phyloP scores from a whole-genome alignment of 2,888 invertebrate genomes.

The Callosobruchus maculatus region DNA sequence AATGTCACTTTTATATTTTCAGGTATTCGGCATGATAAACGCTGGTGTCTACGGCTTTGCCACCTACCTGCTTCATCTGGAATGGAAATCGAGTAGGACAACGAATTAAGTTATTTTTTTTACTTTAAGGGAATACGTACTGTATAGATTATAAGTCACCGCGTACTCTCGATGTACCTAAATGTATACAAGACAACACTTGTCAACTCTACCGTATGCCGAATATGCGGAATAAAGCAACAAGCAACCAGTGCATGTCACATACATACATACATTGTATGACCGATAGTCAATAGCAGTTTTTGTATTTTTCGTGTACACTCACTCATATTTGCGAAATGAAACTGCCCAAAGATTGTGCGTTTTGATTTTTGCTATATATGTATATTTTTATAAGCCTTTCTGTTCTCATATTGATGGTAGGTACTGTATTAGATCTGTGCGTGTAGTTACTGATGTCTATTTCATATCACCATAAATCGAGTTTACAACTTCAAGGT shows the following conservation, averaged over 20 bases:
- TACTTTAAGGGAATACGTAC: slow-evolving; percentile 11
- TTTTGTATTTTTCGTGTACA: neutral
- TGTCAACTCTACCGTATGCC: no score
- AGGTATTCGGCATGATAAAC: slow-evolving; percentile 82
- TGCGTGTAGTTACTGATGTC: no score
- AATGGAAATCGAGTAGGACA: slow-evolving; percentile 60
- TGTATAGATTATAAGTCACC: neutral
- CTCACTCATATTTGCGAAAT: neutral
- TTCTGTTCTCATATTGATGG: neutral
- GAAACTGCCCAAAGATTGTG: neutral
- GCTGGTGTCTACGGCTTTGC: slow-evolving; percentile 74
- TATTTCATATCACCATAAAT: no score
- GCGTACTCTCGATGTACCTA: no score
- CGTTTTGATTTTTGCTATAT: neutral
- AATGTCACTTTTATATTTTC: slow-evolving; percentile 30
- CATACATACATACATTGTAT: no score
- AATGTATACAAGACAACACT: no score
- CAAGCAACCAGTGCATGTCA: no score
- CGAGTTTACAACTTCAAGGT: neutral
- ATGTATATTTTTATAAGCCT: neutral
- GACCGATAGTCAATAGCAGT: neutral
- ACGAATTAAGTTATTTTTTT: slow-evolving; percentile 22
- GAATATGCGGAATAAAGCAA: no score
- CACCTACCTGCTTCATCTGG: slow-evolving; percentile 69
- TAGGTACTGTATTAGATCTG: neutral